A percentile compares a stretch with the other conserved stretches of the same genome.
Conservation (phyloP, 2,113 vertebrate species). For the Hyperopisus bebe region DNA sequence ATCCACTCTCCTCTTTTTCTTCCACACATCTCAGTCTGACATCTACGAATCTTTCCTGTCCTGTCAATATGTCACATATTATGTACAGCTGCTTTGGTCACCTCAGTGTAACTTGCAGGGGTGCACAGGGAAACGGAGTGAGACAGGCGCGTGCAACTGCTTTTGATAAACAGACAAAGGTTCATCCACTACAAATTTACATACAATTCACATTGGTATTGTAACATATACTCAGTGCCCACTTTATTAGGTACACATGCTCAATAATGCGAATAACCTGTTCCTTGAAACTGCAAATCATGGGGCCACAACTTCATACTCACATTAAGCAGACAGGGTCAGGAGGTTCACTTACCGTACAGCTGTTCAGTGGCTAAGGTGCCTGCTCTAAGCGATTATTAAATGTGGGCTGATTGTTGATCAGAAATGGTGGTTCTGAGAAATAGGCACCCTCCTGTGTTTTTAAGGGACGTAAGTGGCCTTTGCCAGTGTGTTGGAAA, state of each 20-base stretch:
- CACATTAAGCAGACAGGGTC: background rate
- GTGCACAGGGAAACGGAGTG: too few relatives aligned
- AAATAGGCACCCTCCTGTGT: background rate
- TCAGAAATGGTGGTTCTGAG: background rate
- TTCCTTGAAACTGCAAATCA: background rate
- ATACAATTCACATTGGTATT: too few relatives aligned
- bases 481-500: background rate
- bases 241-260: background rate
- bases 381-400: background rate
- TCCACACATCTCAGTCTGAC: background rate
- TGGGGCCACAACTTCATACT: background rate
- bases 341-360: background rate
- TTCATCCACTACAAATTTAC: too few relatives aligned
- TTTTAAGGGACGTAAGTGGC: background rate
- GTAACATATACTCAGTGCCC: too few relatives aligned
- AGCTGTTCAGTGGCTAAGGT: background rate
- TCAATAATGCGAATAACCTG: background rate
- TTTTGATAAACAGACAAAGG: too few relatives aligned
- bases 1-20: constrained; percentile 15
- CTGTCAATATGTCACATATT: too few relatives aligned
- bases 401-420: background rate
- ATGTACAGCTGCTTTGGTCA: too few relatives aligned
- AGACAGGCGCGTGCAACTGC: too few relatives aligned
- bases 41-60: too few relatives aligned
- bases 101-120: too few relatives aligned